Base-by-base conservation (phyloP, 1,140 invertebrate genomes). In the Pseudomyrmex flavicornis region DNA sequence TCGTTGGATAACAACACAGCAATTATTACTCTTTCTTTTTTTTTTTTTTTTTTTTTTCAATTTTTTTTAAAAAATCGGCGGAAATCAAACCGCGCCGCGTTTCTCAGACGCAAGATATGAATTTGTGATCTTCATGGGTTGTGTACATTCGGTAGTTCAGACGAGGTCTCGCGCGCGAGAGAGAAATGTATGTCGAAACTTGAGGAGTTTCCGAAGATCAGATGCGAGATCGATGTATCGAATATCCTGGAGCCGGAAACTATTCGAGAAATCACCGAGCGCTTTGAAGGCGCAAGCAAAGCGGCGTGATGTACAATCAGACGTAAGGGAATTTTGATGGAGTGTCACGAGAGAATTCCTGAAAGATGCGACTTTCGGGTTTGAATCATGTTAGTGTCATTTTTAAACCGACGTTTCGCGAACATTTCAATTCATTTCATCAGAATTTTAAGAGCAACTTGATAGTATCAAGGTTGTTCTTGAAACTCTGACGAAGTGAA, bases 11-110 rank as follows among this genome's bases (percentile, higher is more conserved):
- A 59, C 26, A 46, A 4, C 13, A 10, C 10, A 17, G 17, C 22
- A 13, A 77, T 69, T 59, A 80, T 70, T 26, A 59, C 48, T 70
- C 54, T 62, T 22, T 58, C 46, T 56, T 68, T 63, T 35, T 17
- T 56, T 68, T 74, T 35, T 62, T 22, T 58, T 48, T 56, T 69
- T 65, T 35, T 44, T 35, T 35, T 35, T 4, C 5, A 66, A 66
- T 5, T 20, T 44, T 44, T n/a, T n/a, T n/a, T n/a, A n/a, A n/a
- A n/a, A n/a, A 46, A 62, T 74, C n/a, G 50, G 17, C 20, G 44
- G 26, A 74, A 26, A 63, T 50, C 46, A 63, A 63, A 26, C 13
- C 17, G 20, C 3, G 17, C 2, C 2, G 62, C 2, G 7, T 35
- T 35, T 1, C 35, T 35, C 35, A 35, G 2, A 17, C 54, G 17